A percentile compares a stretch with the other conserved stretches of the same genome.
phyloP scores from a whole-genome alignment of 2,113 vertebrate species.

The Upupa epops region DNA sequence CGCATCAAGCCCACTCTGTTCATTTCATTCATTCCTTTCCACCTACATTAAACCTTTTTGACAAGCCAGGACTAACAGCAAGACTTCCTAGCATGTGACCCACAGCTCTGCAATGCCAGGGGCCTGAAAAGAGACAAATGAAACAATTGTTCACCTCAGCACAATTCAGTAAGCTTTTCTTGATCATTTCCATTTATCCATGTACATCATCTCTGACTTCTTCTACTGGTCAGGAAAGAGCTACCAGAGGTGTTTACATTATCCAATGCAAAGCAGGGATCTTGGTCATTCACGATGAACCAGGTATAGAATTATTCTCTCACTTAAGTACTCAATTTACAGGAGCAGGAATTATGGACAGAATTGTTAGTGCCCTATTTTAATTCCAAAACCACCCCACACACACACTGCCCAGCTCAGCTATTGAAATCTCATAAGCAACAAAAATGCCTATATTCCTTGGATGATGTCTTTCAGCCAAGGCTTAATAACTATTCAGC shows the following conservation, averaged over 20 bases:
- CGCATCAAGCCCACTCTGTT: slow-evolving; percentile 46
- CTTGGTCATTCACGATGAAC: not conserved
- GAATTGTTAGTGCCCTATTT: not conserved
- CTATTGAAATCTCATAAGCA: not conserved
- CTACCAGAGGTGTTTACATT: not conserved
- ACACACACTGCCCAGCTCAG: not conserved
- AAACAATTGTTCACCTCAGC: slow-evolving; percentile 49
- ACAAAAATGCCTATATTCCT: not conserved
- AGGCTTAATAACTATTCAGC: not conserved
- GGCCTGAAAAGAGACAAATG: slow-evolving; percentile 23
- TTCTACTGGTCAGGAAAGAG: not conserved
- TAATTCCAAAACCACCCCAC: not conserved
- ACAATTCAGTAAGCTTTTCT: slow-evolving; percentile 6
- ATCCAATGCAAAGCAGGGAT: not conserved
- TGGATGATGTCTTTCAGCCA: not conserved
- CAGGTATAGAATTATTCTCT: not conserved
- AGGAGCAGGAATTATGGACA: not conserved
- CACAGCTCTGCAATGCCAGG: not conserved
- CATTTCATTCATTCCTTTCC: slow-evolving; percentile 73
- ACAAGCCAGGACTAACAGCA: slow-evolving; percentile 71
- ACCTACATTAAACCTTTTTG: slow-evolving; percentile 73
- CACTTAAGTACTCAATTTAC: not conserved
- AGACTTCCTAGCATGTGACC: slow-evolving; percentile 59
- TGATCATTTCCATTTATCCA: not conserved
- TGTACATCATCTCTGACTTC: not conserved